phyloP scores from a whole-genome alignment of 2,113 vertebrate genomes.

The Alexandromys fortis region DNA sequence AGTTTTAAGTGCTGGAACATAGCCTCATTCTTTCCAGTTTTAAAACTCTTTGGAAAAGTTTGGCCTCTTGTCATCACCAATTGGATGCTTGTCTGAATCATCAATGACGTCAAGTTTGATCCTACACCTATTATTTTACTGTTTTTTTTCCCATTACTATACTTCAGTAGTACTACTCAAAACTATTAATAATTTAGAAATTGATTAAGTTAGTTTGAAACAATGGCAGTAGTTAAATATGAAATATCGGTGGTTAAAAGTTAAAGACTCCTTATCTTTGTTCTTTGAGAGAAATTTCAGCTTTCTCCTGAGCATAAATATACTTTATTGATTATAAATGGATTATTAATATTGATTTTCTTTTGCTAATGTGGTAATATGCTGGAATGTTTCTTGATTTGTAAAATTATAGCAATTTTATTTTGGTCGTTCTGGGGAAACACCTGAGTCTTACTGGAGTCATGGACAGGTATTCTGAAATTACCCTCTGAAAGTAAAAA shows the following conservation, averaged over 20 bases:
- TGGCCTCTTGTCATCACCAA: neutral
- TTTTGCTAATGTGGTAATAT: neutral
- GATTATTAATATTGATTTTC: conserved; percentile 28
- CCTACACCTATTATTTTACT: neutral
- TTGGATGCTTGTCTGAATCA: neutral
- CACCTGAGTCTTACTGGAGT: neutral
- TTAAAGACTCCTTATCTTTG: neutral
- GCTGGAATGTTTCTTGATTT: neutral
- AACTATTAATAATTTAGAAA: neutral
- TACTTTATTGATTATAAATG: conserved; percentile 20
- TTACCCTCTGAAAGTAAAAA: neutral
- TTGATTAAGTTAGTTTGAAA: conserved; percentile 11
- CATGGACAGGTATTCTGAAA: conserved; percentile 21
- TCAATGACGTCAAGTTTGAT: neutral
- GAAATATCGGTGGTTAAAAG: neutral
- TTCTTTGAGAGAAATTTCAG: conserved; percentile 17
- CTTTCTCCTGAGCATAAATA: neutral
- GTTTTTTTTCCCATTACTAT: neutral
- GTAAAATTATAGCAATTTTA: conserved; percentile 19
- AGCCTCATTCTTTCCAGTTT: neutral
- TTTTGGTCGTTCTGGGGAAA: neutral
- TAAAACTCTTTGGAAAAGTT: conserved; percentile 48
- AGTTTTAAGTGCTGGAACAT: neutral
- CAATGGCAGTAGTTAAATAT: neutral
- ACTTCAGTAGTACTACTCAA: conserved; percentile 9